phyloP scores from a whole-genome alignment of 1,140 invertebrate species.

The Drosophila varians region DNA sequence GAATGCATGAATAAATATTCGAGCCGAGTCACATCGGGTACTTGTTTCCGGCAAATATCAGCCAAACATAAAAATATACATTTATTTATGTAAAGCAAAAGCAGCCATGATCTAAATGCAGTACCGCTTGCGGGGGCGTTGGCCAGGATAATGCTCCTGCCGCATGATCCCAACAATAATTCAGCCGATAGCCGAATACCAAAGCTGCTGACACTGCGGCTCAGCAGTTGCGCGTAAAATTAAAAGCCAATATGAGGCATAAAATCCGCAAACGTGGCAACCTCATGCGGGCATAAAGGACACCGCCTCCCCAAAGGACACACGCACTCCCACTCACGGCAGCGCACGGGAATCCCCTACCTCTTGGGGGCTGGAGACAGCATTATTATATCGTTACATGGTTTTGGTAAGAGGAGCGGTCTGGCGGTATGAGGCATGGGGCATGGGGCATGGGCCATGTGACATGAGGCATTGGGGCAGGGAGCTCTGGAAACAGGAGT shows the following conservation, averaged over 20 bases:
- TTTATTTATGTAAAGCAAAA: slow-evolving; percentile 40
- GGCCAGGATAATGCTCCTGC: slow-evolving; percentile 41
- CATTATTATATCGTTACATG: slow-evolving; percentile 59
- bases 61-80: slow-evolving; percentile 32
- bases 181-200: slow-evolving; percentile 37
- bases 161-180: slow-evolving; percentile 54
- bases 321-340: background rate
- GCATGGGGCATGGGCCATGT: background rate
- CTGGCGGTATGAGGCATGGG: background rate
- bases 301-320: slow-evolving; percentile 15
- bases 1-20: slow-evolving; percentile 18
- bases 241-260: slow-evolving; percentile 76
- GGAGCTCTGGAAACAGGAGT: slow-evolving; percentile 4
- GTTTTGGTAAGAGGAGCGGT: slow-evolving; percentile 12
- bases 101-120: slow-evolving; percentile 7
- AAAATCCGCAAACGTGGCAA: slow-evolving; percentile 70
- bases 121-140: slow-evolving; percentile 9
- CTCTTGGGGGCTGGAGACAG: slow-evolving; percentile 21
- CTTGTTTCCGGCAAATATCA: slow-evolving; percentile 19
- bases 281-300: slow-evolving; percentile 36
- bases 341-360: slow-evolving; percentile 6
- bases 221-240: slow-evolving; percentile 66
- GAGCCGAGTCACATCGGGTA: slow-evolving; percentile 1
- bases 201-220: slow-evolving; percentile 66
- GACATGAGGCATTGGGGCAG: background rate